Evolutionary conservation across 1,140 invertebrate genomes (phyloP).

Genomic region (Ladona fulva): DNA sequence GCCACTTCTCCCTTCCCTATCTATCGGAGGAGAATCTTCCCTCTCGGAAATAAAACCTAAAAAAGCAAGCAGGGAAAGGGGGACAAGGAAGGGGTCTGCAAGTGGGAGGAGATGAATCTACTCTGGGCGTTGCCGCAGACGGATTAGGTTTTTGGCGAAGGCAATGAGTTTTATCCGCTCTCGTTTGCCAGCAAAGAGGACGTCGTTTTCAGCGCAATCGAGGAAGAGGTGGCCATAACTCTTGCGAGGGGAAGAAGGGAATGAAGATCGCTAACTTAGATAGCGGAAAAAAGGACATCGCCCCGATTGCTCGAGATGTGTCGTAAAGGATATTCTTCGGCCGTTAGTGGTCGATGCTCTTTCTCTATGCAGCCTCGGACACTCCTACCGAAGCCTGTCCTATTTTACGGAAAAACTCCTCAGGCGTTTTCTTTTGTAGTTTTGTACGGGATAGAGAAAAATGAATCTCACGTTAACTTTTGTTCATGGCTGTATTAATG

Average conservation of each 20-base stretch:
- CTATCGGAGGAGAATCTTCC: neutral
- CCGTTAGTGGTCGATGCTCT: neutral
- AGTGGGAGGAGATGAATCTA: neutral
- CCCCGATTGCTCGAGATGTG: neutral
- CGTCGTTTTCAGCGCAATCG: neutral
- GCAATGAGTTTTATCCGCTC: neutral
- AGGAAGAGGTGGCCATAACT: neutral
- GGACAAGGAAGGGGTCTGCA: neutral
- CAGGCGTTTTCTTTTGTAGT: no score
- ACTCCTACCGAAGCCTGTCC: no score
- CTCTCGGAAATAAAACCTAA: neutral
- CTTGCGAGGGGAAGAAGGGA: neutral
- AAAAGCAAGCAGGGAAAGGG: neutral
- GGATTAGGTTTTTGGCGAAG: neutral
- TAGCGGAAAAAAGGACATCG: neutral
- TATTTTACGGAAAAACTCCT: no score
- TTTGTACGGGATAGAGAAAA: no score
- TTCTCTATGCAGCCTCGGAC: neutral
- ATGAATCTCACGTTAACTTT: no score
- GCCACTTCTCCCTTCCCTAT: neutral
- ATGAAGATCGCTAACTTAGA: neutral
- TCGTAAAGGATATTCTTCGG: neutral
- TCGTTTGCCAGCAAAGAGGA: neutral
- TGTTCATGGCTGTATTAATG: no score
- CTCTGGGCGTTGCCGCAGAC: neutral